Evolutionary conservation across 2,797 vertebrate genomes (phyloP).

Genomic region (Coccyzus lansbergi): DNA sequence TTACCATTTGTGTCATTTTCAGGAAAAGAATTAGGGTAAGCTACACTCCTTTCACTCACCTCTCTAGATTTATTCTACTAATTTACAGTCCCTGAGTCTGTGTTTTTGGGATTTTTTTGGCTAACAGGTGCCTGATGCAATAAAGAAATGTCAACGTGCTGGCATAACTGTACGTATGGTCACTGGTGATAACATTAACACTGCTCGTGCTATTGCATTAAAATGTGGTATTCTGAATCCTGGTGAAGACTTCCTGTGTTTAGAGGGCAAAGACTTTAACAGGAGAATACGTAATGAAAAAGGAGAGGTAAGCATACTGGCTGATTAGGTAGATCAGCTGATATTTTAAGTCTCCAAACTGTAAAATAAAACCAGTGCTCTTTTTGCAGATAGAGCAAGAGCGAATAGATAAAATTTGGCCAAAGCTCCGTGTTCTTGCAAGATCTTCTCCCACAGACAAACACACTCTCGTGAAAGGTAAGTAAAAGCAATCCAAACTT

Average conservation of each 20-base stretch:
- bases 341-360: neutral
- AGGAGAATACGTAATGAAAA: slow-evolving; percentile 98
- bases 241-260: slow-evolving; percentile 95
- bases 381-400: slow-evolving; percentile 96
- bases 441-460: slow-evolving; percentile 99
- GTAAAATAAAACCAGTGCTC: slow-evolving; percentile 9
- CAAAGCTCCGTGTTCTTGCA: slow-evolving; percentile 96
- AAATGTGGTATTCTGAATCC: slow-evolving; percentile 96
- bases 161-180: slow-evolving; percentile 99
- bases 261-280: slow-evolving; percentile 99
- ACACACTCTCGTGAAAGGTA: slow-evolving; percentile 98
- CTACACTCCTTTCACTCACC: neutral
- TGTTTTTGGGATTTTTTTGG: neutral
- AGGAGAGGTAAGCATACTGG: slow-evolving; percentile 87
- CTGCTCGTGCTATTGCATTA: slow-evolving; percentile 93
- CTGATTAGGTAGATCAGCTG: neutral
- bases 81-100: neutral
- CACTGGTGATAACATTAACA: slow-evolving; percentile 98
- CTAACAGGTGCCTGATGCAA: slow-evolving; percentile 93
- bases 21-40: neutral
- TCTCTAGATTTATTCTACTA: neutral
- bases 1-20: neutral
- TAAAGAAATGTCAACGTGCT: slow-evolving; percentile 95
- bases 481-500: neutral
- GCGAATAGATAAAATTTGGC: slow-evolving; percentile 98